Evolutionary conservation across 1,140 invertebrate species (phyloP), one percentile per base, ranked within the genome.

Genomic region (Chironomus striatipennis): DNA sequence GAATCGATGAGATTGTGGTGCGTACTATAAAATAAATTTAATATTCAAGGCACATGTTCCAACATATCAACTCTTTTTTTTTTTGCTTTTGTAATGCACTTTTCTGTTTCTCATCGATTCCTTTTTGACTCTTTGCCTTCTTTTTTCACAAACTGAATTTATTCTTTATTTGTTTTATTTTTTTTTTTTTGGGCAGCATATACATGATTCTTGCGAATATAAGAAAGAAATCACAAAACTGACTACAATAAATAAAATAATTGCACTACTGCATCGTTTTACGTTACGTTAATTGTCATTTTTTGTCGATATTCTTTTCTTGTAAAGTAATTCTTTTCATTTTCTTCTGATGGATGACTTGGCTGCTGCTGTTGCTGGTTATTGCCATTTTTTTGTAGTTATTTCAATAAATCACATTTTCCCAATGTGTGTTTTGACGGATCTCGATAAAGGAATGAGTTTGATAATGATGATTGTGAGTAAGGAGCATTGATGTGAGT

Each of bases 391-490:
- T 15, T n/a, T 57, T 34, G 24, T 57, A 15, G 8, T 57, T 57
- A 57, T 57, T 57, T 57, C 47, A 57, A 57, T 57, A 57, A 57
- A 57, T 57, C 47, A 57, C 47, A 57, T 57, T n/a, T 57, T 57
- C n/a, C 12, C 12, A 57, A 57, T 57, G 47, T 12, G 12, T 57
- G 47, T 57, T 57, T 57, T 57, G 47, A 57, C 47, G 47, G 47
- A 57, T 57, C 47, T 5, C 12, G n/a, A 34, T 34, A 57, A 15
- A 57, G 47, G 12, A 57, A 57, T 57, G 47, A 12, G 2, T 43
- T 10, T n/a, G 24, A 5, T 5, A 34, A 5, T 34, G 5, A 34
- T 34, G 24, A 34, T 2, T 34, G 24, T 34, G 24, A 34, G 24
- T 34, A 34, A 34, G 24, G 24, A 34, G n/a, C 24, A 2, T 34